Percentiles rank a stretch among this genome's conserved stretches.
Evolutionary conservation across 1,140 invertebrate species (phyloP).

Genomic region (Ruditapes philippinarum): DNA sequence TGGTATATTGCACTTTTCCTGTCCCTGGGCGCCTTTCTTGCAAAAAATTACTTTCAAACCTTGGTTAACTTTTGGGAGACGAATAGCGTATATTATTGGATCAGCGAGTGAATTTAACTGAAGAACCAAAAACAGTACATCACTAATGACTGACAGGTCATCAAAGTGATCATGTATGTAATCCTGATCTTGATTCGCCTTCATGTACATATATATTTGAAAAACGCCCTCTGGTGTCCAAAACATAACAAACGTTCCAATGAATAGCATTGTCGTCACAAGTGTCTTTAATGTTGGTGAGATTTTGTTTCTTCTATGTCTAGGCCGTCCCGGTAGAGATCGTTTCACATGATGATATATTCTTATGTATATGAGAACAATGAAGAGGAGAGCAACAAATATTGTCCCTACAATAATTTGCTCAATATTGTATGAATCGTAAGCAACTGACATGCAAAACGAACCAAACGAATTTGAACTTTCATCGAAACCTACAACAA

Average conservation of each 20-base stretch:
- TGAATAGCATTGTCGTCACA: slow-evolving; percentile 90
- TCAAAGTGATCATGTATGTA: slow-evolving; percentile 30
- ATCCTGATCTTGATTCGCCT: not conserved
- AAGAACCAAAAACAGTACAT: slow-evolving; percentile 84
- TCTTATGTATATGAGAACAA: slow-evolving; percentile 69
- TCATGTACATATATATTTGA: slow-evolving; percentile 29
- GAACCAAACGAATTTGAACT: not conserved
- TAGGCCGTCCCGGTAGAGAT: not conserved
- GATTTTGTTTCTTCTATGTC: not conserved
- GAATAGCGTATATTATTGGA: slow-evolving; percentile 90
- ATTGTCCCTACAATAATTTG: slow-evolving; percentile 83
- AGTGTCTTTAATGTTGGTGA: slow-evolving; percentile 89
- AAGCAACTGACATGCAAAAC: slow-evolving; percentile 85
- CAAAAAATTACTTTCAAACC: slow-evolving; percentile 60
- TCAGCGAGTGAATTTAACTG: slow-evolving; percentile 91
- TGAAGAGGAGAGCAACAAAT: slow-evolving; percentile 85
- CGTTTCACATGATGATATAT: slow-evolving; percentile 50
- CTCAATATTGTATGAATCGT: slow-evolving; percentile 75
- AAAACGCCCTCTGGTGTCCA: slow-evolving; percentile 89
- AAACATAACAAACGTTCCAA: slow-evolving; percentile 90
- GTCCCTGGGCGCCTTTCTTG: too few relatives aligned
- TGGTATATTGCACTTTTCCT: too few relatives aligned
- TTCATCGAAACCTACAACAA: slow-evolving; percentile 68
- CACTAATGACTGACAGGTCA: slow-evolving; percentile 57
- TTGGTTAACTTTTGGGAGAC: slow-evolving; percentile 88